These are phyloP conservation scores for Caenorhabditis briggsae DNA, from an alignment of 1,140 invertebrate species.

Conservation along the genomic window DNA sequence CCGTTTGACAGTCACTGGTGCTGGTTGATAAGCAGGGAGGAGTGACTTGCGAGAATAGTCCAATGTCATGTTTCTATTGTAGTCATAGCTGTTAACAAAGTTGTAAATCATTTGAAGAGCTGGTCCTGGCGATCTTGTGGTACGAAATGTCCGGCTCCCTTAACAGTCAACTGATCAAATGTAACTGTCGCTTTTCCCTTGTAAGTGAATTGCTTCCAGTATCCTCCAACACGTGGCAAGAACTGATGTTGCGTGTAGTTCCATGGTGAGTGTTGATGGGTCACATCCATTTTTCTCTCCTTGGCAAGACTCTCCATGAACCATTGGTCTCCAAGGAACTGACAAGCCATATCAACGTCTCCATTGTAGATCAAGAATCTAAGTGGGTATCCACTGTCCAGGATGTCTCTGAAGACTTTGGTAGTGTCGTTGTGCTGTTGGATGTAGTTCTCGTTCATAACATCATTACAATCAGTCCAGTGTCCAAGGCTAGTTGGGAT, in stretches of 20 bases:
- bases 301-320: conserved; percentile 78
- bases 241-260: conserved; percentile 57
- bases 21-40: conserved; percentile 32
- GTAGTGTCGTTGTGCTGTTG: conserved; percentile 66
- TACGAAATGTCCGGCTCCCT: conserved; percentile 81
- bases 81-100: conserved; percentile 67
- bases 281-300: conserved; percentile 39
- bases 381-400: conserved; percentile 44
- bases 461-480: conserved; percentile 58
- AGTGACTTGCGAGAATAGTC: conserved; percentile 49
- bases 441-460: conserved; percentile 64
- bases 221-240: conserved; percentile 61
- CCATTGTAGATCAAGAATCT: conserved; percentile 80
- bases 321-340: conserved; percentile 81
- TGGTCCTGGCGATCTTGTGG: conserved; percentile 80
- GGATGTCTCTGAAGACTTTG: conserved; percentile 66
- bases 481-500: conserved; percentile 43
- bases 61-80: conserved; percentile 55
- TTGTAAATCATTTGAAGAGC: conserved; percentile 78
- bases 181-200: conserved; percentile 23
- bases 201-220: conserved; percentile 60
- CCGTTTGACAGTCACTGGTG: conserved; percentile 50
- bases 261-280: conserved; percentile 46
- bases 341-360: conserved; percentile 81
- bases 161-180: conserved; percentile 61